phyloP scores from a whole-genome alignment of 2,797 vertebrate genomes.

The Calcarius lapponicus region DNA sequence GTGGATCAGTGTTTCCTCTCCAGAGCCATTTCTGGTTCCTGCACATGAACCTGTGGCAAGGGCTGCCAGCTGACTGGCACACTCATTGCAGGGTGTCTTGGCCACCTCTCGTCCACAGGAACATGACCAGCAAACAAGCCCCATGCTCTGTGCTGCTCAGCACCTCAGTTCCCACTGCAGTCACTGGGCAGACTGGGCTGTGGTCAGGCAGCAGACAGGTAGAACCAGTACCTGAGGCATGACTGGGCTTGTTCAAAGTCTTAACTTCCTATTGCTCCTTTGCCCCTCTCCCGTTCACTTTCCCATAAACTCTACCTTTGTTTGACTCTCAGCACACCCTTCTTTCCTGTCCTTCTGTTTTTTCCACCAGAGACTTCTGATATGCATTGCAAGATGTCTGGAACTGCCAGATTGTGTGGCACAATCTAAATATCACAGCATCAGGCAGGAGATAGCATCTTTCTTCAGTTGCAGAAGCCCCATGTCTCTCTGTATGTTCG shows the following conservation, averaged over 20 bases:
- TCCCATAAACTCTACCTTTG: slow-evolving; percentile 60
- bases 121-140: neutral
- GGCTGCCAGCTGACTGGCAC: neutral
- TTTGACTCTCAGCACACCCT: slow-evolving; percentile 54
- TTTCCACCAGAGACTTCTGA: neutral
- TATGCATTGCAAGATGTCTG: slow-evolving; percentile 5
- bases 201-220: slow-evolving; percentile 48
- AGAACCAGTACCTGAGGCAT: slow-evolving; percentile 27
- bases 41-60: neutral
- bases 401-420: neutral
- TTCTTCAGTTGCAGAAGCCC: neutral
- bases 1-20: neutral
- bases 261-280: slow-evolving; percentile 42
- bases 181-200: slow-evolving; percentile 38
- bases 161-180: slow-evolving; percentile 24
- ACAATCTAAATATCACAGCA: neutral
- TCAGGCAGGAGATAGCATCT: neutral
- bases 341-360: neutral
- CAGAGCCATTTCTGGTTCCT: neutral
- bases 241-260: slow-evolving; percentile 39
- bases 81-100: fast-evolving
- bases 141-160: neutral
- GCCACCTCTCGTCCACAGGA: neutral
- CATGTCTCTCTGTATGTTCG: neutral
- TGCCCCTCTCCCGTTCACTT: slow-evolving; percentile 26